Conservation (phyloP, 1,140 invertebrate genomes). For the Polyergus mexicanus region DNA sequence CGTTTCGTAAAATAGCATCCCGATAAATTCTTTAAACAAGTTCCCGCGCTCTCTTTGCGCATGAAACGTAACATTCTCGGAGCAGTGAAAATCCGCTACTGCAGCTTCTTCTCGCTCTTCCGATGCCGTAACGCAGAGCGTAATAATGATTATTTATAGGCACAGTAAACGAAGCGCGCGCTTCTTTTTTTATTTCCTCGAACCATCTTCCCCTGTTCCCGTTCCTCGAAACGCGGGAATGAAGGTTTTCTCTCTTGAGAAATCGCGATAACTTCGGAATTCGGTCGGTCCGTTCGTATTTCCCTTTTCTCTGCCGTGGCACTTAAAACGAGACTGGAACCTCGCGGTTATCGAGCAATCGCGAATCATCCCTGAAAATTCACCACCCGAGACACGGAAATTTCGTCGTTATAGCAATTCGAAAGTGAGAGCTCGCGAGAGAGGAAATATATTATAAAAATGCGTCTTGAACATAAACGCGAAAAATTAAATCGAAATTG, state of each 20-base stretch:
- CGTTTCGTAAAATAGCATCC: background rate
- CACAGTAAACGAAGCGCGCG: slow-evolving; percentile 55
- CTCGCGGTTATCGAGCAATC: slow-evolving; percentile 6
- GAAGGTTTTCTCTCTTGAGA: slow-evolving; percentile 42
- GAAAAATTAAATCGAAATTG: background rate
- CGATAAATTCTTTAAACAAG: background rate
- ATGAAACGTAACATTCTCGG: background rate
- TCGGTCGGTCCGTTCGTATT: slow-evolving; percentile 41
- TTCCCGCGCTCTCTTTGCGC: background rate
- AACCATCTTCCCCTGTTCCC: slow-evolving; percentile 16
- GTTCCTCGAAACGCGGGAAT: slow-evolving; percentile 34
- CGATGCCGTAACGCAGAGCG: slow-evolving; percentile 60
- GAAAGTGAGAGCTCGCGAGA: background rate
- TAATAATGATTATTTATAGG: slow-evolving; percentile 73
- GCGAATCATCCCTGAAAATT: slow-evolving; percentile 9
- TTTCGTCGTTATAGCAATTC: background rate
- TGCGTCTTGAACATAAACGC: background rate
- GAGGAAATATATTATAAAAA: background rate
- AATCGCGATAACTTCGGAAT: slow-evolving; percentile 61
- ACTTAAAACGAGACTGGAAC: background rate
- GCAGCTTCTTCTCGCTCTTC: slow-evolving; percentile 51
- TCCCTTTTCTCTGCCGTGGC: slow-evolving; percentile 14
- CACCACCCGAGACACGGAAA: background rate
- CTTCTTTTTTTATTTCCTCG: slow-evolving; percentile 21
- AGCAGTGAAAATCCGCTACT: slow-evolving; percentile 16